phyloP scores from a whole-genome alignment of 2,888 invertebrate genomes.

The Griposia aprilina region DNA sequence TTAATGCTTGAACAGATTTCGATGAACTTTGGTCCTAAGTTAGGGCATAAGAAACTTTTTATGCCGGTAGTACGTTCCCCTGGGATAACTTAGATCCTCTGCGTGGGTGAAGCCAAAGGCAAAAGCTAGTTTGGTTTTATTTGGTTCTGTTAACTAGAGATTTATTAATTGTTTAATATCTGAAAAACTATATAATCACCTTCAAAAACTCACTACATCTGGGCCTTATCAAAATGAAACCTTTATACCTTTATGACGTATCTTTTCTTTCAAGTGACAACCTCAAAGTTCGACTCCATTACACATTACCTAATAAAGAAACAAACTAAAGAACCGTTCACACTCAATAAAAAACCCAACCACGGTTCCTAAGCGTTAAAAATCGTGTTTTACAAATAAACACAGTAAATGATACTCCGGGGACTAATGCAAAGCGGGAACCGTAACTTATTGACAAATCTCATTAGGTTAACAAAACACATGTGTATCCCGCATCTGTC shows the following conservation, averaged over 20 bases:
- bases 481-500: constrained; percentile 87
- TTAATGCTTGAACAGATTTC: background rate
- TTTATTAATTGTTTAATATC: background rate
- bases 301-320: constrained; percentile 19
- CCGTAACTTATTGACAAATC: constrained; percentile 87
- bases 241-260: background rate
- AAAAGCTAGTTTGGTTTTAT: background rate
- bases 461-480: constrained; percentile 89
- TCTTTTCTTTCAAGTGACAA: background rate
- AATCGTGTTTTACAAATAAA: constrained; percentile 80
- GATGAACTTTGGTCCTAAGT: background rate
- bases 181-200: background rate
- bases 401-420: constrained; percentile 79
- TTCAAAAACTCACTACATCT: background rate
- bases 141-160: too few species aligned
- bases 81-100: background rate
- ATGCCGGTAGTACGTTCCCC: background rate
- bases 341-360: constrained; percentile 64
- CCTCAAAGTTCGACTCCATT: constrained; percentile 20
- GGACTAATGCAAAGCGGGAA: constrained; percentile 78
- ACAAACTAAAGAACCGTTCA: constrained; percentile 32
- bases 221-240: too few species aligned
- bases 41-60: background rate
- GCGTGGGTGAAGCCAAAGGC: background rate
- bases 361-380: constrained; percentile 66